These are phyloP conservation scores for Gobiocypris rarus DNA, from an alignment of 2,113 vertebrate species.

Conservation along the genomic window DNA sequence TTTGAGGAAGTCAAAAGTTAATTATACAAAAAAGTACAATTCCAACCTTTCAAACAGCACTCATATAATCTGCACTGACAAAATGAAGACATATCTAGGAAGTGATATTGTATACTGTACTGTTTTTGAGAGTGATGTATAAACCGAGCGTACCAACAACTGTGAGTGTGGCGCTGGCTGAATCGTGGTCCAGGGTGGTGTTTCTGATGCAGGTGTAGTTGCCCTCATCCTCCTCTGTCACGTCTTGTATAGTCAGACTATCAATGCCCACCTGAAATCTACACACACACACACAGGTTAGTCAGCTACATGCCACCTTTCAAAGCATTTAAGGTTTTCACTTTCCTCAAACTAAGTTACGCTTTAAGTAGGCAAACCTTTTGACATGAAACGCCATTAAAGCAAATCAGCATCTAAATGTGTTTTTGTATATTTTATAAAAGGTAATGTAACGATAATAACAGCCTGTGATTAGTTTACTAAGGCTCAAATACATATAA, in stretches of 20 bases:
- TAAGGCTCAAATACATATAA: too few species aligned
- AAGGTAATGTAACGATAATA: too few species aligned
- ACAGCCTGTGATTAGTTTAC: too few species aligned
- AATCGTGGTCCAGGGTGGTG: constrained; percentile 91
- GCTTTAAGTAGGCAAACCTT: too few species aligned
- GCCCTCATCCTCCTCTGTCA: constrained; percentile 85
- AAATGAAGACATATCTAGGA: not conserved
- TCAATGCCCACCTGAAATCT: constrained; percentile 86
- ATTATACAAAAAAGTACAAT: constrained; percentile 46
- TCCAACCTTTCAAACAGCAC: constrained; percentile 45
- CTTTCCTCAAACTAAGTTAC: not conserved
- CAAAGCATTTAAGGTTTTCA: not conserved
- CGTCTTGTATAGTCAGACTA: constrained; percentile 83
- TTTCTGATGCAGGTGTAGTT: constrained; percentile 92
- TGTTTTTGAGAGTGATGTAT: not conserved
- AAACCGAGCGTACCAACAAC: constrained; percentile 84
- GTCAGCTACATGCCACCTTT: not conserved
- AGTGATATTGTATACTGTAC: not conserved
- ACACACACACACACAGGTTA: constrained; percentile 46
- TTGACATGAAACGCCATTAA: too few species aligned
- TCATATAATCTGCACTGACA: not conserved
- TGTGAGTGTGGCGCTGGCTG: constrained; percentile 89
- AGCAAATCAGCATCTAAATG: too few species aligned
- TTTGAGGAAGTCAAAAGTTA: constrained; percentile 73
- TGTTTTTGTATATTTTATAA: too few species aligned